These are phyloP conservation scores for Psittacula derbiana DNA, from an alignment of 2,797 vertebrate species.

Conservation along the genomic window DNA sequence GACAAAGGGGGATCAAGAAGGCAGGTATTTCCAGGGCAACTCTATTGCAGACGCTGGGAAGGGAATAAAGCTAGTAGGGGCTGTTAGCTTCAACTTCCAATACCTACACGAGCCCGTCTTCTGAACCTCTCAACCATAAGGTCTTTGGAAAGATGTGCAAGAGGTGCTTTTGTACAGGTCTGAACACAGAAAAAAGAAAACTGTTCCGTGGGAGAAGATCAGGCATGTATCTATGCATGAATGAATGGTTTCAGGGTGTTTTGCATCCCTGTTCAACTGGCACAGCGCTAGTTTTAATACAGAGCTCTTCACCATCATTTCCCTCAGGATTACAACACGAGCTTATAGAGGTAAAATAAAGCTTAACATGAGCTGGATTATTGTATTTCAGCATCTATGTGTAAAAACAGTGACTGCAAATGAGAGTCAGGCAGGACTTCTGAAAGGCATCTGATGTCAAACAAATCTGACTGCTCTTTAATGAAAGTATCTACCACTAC, in stretches of 20 bases:
- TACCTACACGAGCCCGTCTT: no score
- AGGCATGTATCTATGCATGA: accelerated
- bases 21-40: not conserved
- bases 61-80: not conserved
- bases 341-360: not conserved
- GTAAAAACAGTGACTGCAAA: accelerated
- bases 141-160: not conserved
- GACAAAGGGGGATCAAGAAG: not conserved
- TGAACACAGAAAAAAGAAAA: not conserved
- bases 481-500: not conserved
- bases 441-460: not conserved
- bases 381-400: not conserved
- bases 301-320: not conserved
- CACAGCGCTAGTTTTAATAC: not conserved
- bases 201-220: not conserved
- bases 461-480: not conserved
- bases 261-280: accelerated
- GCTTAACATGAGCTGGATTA: not conserved
- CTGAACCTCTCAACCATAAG: not conserved
- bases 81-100: not conserved
- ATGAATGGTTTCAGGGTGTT: accelerated
- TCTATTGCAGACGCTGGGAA: accelerated
- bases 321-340: not conserved
- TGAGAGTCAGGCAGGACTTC: not conserved
- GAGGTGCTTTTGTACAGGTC: not conserved